A percentile compares a stretch with the other conserved stretches of the same genome.
Evolutionary conservation across 2,113 vertebrate species (phyloP).

Genomic region (Cebidichthys violaceus): DNA sequence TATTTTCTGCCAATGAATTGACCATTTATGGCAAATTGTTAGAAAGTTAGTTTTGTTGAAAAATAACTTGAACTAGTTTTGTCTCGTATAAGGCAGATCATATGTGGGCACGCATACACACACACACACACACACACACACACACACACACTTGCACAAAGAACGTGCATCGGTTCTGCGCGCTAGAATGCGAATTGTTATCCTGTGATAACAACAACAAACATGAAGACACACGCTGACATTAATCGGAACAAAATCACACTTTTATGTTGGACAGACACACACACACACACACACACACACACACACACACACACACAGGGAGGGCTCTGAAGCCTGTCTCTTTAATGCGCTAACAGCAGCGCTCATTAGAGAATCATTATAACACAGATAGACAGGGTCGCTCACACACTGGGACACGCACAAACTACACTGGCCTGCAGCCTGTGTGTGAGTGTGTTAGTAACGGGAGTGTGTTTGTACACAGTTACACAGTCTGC

Average conservation of each 20-base stretch:
- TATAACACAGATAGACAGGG: slow-evolving; percentile 69
- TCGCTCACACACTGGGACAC: slow-evolving; percentile 54
- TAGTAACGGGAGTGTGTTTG: slow-evolving; percentile 10
- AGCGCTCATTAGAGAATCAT: slow-evolving; percentile 79
- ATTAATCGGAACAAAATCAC: slow-evolving; percentile 40
- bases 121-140: not conserved
- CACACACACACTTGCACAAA: not conserved
- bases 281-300: slow-evolving; percentile 40
- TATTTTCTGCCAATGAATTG: not conserved
- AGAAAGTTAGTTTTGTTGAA: not conserved
- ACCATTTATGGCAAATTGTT: not conserved
- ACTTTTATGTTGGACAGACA: slow-evolving; percentile 32
- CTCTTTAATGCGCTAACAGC: slow-evolving; percentile 80
- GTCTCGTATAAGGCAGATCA: not conserved
- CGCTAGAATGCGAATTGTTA: slow-evolving; percentile 5
- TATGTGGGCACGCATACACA: not conserved
- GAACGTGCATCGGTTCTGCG: not conserved
- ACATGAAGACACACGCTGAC: slow-evolving; percentile 33
- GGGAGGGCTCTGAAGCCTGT: slow-evolving; percentile 72
- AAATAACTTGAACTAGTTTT: not conserved
- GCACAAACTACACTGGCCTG: slow-evolving; percentile 34
- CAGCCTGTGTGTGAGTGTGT: slow-evolving; percentile 34
- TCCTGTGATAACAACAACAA: slow-evolving; percentile 36
- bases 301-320: slow-evolving; percentile 16
- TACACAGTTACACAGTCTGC: slow-evolving; percentile 31